Evolutionary conservation across 2,888 invertebrate genomes (phyloP).

Genomic region (Catocala fraxini): DNA sequence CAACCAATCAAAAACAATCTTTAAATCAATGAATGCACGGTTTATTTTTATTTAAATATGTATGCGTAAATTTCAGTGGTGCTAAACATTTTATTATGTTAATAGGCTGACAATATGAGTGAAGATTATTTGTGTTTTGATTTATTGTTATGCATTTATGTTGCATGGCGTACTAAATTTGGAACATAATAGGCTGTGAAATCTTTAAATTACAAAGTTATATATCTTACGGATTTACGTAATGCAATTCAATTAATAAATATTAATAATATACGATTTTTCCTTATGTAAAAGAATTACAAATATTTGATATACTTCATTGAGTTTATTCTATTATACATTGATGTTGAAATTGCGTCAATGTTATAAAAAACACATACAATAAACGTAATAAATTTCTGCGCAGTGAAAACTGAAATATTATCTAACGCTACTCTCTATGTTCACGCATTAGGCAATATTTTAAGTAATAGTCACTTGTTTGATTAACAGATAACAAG

Average conservation of each 20-base stretch:
- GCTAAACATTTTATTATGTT: slow-evolving; percentile 70
- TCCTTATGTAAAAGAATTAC: not conserved
- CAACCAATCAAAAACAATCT: slow-evolving; percentile 43
- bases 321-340: no score
- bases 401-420: no score
- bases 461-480: no score
- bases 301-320: not conserved
- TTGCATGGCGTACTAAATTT: slow-evolving; percentile 37
- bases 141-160: slow-evolving; percentile 48
- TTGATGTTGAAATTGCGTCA: no score
- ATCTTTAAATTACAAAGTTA: slow-evolving; percentile 30
- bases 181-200: slow-evolving; percentile 43
- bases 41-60: slow-evolving; percentile 30
- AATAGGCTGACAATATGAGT: slow-evolving; percentile 58
- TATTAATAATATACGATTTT: not conserved
- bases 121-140: slow-evolving; percentile 50
- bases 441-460: no score
- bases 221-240: slow-evolving; percentile 24
- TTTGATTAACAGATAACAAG: no score
- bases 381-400: no score
- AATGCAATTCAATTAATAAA: slow-evolving; percentile 13
- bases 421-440: no score
- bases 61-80: slow-evolving; percentile 58
- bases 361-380: no score
- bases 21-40: slow-evolving; percentile 31